phyloP scores from a whole-genome alignment of 2,113 vertebrate species.

The Tragelaphus strepsiceros region DNA sequence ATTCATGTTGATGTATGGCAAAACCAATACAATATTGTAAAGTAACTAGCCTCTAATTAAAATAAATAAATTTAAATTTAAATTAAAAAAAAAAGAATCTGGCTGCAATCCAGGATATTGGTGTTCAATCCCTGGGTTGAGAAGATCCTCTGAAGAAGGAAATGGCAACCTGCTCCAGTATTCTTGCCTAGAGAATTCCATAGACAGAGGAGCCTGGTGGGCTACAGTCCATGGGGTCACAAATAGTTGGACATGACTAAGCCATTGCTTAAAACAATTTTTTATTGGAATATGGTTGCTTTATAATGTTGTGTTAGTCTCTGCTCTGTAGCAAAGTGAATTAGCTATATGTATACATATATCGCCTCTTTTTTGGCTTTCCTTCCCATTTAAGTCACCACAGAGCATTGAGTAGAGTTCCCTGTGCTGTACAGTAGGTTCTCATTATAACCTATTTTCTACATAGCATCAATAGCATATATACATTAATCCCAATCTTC shows the following conservation, averaged over 20 bases:
- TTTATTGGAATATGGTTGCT: background rate
- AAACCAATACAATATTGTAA: too few species aligned
- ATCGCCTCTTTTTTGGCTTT: background rate
- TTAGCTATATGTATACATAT: background rate
- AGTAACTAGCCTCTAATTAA: too few species aligned
- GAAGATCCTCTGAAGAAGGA: background rate
- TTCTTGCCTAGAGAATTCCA: background rate
- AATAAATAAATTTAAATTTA: too few species aligned
- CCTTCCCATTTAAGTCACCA: background rate
- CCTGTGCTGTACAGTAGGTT: background rate
- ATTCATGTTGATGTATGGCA: too few species aligned
- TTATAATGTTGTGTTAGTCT: background rate
- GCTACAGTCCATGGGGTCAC: background rate
- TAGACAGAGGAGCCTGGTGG: background rate
- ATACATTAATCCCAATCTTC: background rate
- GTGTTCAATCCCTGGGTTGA: background rate
- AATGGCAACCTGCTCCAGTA: background rate
- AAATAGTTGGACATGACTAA: background rate
- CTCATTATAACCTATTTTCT: background rate
- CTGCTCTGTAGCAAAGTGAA: background rate
- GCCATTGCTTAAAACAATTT: background rate
- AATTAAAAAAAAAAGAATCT: background rate
- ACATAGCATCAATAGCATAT: background rate
- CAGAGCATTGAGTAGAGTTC: background rate
- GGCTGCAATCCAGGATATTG: background rate